Conservation (phyloP, 1,140 invertebrate genomes). For the Portunus trituberculatus region DNA sequence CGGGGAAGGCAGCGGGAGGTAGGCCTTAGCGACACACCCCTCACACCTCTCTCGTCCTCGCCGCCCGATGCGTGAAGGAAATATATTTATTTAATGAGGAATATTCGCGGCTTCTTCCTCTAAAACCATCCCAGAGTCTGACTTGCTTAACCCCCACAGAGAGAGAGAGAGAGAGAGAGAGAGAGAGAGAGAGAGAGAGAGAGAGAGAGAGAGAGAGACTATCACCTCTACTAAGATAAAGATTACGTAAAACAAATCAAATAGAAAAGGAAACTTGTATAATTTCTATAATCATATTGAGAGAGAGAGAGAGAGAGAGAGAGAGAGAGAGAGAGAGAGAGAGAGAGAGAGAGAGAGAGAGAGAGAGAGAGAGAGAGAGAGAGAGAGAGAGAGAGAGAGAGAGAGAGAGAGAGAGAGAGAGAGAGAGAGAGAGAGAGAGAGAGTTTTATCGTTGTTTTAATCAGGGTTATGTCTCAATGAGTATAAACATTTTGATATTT, state of each 20-base stretch:
- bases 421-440: not conserved
- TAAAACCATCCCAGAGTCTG: not conserved
- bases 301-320: slow-evolving; percentile 9
- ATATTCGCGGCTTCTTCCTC: slow-evolving; percentile 55
- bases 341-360: slow-evolving; percentile 13
- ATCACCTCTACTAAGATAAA: too few species aligned
- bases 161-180: not conserved
- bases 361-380: slow-evolving; percentile 14
- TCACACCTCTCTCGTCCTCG: too few species aligned
- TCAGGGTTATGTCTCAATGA: too few species aligned
- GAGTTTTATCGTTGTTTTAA: too few species aligned
- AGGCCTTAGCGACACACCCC: not conserved
- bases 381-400: not conserved
- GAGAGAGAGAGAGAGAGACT: not conserved
- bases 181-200: slow-evolving; percentile 12
- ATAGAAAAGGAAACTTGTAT: not conserved
- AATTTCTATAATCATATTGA: not conserved
- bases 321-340: not conserved
- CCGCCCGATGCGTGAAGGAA: not conserved
- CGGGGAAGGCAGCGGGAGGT: not conserved
- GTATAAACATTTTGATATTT: too few species aligned
- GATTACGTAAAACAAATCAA: not conserved
- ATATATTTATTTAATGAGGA: slow-evolving; percentile 54
- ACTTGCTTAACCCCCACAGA: not conserved
- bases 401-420: not conserved